Base-by-base conservation (phyloP, 1,140 invertebrate genomes). In the Halyomorpha halys region DNA sequence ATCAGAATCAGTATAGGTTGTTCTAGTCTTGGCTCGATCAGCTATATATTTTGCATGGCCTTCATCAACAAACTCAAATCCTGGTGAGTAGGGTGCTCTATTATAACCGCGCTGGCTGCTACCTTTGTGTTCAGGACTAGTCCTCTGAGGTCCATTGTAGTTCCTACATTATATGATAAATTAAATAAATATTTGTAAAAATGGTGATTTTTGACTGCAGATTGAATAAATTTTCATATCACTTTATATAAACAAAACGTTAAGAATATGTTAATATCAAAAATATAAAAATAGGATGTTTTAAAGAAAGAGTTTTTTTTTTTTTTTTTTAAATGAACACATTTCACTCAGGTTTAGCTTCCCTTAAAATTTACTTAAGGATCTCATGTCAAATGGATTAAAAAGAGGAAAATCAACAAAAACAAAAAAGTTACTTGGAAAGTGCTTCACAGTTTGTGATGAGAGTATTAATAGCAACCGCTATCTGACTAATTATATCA, bases 401-500 rank as follows among this genome's bases (percentile, higher is more conserved):
- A 39, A 65, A 34, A 34, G 11, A 23, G 27, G 66, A 30, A 19
- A 3, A 65, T 44, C 8, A 2, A 51, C 13, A 9, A 11, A 45
- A 49, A 63, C 49, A 47, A 21, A 19, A 62, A 34, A 72, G 75
- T 79, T 80, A 94, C 92, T 97, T 95, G 6, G 94, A 90, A 19
- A 98, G 77, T 56, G 90, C 88, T 77, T 99, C 96, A 72, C 93
- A 94, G 74, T 98, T 97, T 71, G 92, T 94, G 13, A 98, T 87
- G 44, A 99, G 81, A 51, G 96, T 97, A 73, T 91, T 91, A 65
- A 98, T 90, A n/a, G 94, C 90, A 18, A 97, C 86, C 0, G 94
- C 90, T 53, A 98, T 79, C 72, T 94, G 91, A 76, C 93, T 83
- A 68, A 96, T 90, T n/a, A 97, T 91, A 75, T 98, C 94, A 66